Percentiles rank a stretch among this genome's conserved stretches.
phyloP scores from a whole-genome alignment of 2,888 invertebrate genomes.

The Heliconius charithonia region DNA sequence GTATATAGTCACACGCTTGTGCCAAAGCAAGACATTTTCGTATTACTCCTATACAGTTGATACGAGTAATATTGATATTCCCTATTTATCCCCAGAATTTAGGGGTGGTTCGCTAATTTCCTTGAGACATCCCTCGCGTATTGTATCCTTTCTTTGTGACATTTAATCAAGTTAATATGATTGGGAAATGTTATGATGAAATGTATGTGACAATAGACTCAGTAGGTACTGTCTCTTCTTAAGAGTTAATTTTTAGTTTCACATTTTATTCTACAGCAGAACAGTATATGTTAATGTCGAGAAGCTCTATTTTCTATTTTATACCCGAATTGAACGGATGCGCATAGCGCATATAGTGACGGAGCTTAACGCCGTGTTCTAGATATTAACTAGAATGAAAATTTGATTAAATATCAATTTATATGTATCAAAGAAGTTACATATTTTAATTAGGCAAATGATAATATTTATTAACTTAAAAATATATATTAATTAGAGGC shows the following conservation, averaged over 20 bases:
- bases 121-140: conserved; percentile 56
- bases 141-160: conserved; percentile 54
- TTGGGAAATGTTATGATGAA: conserved; percentile 37
- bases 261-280: not conserved
- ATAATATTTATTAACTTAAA: too few species aligned
- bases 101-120: conserved; percentile 64
- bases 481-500: too few species aligned
- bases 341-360: too few species aligned
- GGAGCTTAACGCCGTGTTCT: not conserved
- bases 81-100: conserved; percentile 67
- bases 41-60: conserved; percentile 36
- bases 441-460: too few species aligned
- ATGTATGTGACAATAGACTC: not conserved
- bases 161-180: conserved; percentile 51
- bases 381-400: not conserved
- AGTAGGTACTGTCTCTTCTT: not conserved
- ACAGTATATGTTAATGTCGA: not conserved
- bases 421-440: too few species aligned
- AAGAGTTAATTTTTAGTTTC: too few species aligned
- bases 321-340: too few species aligned
- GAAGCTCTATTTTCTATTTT: not conserved
- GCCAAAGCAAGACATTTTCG: not conserved
- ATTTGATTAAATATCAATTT: too few species aligned
- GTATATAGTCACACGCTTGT: not conserved
- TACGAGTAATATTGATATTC: conserved; percentile 55